A percentile compares a stretch with the other conserved stretches of the same genome.
Conservation (phyloP, 2,797 vertebrate genomes). For the Notolabrus celidotus region DNA sequence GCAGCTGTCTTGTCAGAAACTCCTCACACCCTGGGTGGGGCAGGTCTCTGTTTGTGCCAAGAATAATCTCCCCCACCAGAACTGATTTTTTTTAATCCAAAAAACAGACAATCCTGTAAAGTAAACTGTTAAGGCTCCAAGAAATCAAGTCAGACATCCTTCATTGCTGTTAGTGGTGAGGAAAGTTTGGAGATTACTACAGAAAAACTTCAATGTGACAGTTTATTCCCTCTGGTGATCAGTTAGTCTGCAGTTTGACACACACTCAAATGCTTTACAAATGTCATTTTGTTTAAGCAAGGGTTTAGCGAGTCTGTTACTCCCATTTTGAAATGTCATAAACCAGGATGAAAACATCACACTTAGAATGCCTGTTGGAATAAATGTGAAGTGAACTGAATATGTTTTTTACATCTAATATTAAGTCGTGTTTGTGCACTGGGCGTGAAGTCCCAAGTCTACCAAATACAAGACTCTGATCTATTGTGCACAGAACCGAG, state of each 20-base stretch:
- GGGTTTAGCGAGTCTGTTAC: not conserved
- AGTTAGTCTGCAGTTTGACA: conserved; percentile 9
- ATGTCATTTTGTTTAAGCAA: conserved; percentile 2
- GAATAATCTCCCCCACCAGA: conserved; percentile 10
- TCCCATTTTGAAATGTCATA: not conserved
- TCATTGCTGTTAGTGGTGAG: not conserved
- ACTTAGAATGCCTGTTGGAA: not conserved
- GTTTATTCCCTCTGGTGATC: conserved; percentile 33
- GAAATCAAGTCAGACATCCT: conserved; percentile 4
- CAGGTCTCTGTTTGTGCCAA: conserved; percentile 12
- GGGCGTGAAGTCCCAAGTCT: not conserved
- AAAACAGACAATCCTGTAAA: not conserved
- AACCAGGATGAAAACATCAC: not conserved
- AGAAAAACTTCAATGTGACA: conserved; percentile 16
- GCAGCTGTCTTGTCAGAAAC: conserved; percentile 47
- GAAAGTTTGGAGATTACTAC: conserved; percentile 8
- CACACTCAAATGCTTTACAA: not conserved
- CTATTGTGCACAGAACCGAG: conserved; percentile 46
- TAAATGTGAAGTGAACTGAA: conserved; percentile 5
- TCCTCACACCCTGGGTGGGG: conserved; percentile 29
- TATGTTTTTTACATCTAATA: conserved; percentile 3
- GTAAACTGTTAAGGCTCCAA: not conserved
- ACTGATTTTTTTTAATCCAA: conserved; percentile 10
- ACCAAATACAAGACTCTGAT: conserved; percentile 1
- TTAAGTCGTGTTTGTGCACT: not conserved